Percentiles rank a stretch among this genome's conserved stretches.
These are phyloP conservation scores for Ginglymostoma cirratum DNA, from an alignment of 2,113 vertebrate genomes.

Conservation along the genomic window DNA sequence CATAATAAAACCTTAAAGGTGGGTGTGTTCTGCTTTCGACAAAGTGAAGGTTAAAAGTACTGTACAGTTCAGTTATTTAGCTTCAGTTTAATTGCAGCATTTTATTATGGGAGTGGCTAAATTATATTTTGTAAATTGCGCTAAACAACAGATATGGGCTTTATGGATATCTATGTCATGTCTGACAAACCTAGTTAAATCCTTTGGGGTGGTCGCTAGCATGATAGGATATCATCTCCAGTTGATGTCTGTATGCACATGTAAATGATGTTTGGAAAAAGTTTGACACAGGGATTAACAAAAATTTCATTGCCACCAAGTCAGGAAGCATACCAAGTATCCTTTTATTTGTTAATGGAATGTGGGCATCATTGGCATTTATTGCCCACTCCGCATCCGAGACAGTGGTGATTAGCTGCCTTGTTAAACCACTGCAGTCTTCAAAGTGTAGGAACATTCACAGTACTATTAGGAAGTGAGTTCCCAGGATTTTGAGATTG, in stretches of 20 bases:
- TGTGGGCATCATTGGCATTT: too few species aligned
- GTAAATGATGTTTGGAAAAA: neutral
- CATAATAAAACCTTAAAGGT: conserved; percentile 98
- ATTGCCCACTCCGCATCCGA: too few species aligned
- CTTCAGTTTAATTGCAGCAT: neutral
- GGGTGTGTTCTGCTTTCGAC: conserved; percentile 29
- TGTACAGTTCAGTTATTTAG: neutral
- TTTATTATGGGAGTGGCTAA: neutral
- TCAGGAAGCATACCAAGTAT: too few species aligned
- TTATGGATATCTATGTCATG: neutral
- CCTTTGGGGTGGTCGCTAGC: neutral
- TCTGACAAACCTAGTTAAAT: neutral
- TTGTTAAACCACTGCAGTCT: too few species aligned
- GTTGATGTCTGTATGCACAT: neutral
- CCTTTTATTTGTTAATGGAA: too few species aligned
- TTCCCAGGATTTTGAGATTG: too few species aligned
- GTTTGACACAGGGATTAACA: neutral
- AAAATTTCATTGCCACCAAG: neutral
- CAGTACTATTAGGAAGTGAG: too few species aligned
- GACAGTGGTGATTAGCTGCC: too few species aligned
- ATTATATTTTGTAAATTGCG: neutral
- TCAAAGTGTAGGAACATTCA: too few species aligned
- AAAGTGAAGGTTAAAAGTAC: neutral
- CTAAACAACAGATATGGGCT: neutral
- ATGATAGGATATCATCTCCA: neutral